Evolutionary conservation across 1,140 invertebrate species (phyloP).

Genomic region (Streblospio benedicti): DNA sequence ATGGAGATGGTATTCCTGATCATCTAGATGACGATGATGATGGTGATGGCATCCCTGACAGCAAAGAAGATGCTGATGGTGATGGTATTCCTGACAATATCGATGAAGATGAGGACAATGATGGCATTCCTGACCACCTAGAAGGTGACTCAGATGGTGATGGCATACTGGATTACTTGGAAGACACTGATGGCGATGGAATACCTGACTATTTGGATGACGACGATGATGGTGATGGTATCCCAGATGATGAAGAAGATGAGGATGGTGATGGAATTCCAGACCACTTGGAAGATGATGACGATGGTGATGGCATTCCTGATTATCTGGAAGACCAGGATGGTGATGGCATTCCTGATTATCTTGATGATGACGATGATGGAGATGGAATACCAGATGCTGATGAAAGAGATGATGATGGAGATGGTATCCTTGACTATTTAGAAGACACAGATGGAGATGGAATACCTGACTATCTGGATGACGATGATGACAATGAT

Average conservation of each 20-base stretch:
- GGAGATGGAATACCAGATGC: conserved; percentile 30
- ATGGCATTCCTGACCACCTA: conserved; percentile 23
- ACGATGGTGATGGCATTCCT: conserved; percentile 18
- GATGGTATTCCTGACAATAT: conserved; percentile 29
- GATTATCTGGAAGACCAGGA: conserved; percentile 27
- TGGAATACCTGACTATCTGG: conserved; percentile 20
- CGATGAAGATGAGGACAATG: conserved; percentile 27
- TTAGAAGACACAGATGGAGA: conserved; percentile 21
- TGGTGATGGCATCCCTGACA: conserved; percentile 26
- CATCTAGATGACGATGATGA: conserved; percentile 14
- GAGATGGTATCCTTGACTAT: conserved; percentile 21
- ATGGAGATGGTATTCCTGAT: conserved; percentile 32
- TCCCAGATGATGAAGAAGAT: conserved; percentile 30
- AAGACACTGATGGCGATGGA: conserved; percentile 30
- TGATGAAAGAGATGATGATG: conserved; percentile 30
- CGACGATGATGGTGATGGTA: conserved; percentile 14
- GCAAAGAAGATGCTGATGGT: conserved; percentile 12
- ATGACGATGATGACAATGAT: conserved; percentile 1
- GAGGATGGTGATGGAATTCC: conserved; percentile 27
- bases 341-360: conserved; percentile 32
- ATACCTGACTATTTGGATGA: conserved; percentile 25
- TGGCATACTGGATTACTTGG: conserved; percentile 15
- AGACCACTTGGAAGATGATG: conserved; percentile 32
- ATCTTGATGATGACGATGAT: conserved; percentile 31
- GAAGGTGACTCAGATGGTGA: conserved; percentile 26